Base-by-base conservation (phyloP, 1,140 invertebrate genomes). In the Drosophila carrolli region DNA sequence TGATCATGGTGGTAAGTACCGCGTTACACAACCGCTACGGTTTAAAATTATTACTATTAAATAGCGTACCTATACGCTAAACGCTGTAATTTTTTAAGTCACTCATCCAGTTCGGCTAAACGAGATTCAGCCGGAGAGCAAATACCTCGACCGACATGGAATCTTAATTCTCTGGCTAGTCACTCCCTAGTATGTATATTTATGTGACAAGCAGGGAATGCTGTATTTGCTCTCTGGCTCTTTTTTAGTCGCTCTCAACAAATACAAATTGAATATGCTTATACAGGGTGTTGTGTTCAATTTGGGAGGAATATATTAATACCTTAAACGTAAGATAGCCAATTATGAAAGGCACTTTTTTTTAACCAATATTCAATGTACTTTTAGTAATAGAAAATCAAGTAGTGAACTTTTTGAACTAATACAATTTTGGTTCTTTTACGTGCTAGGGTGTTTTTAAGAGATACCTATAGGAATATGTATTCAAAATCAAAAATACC, bases 1-100 rank as follows among this genome's bases (percentile, higher is more conserved):
- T 86, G 83, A 88, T 88, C 11, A 86, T 86, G 83, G 75, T 83
- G 79, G 83, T 86, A 79, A 88, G 83, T 83, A 46, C 29, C 10
- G 5, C 41, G 44, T 53, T 62, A 37, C 50, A 57, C 48, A 58
- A 65, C 41, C 37, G 0, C 37, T 14, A 8, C 9, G 9, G 2
- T 32, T 6, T 16, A 5, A 40, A 5, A n/a, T n/a, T 14, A 29
- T 19, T 5, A 19, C 51, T 8, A 59, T 32, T 1, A 38, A 41
- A 32, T 53, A 29, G 47, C n/a, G 29, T 60, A n/a, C 4, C 38
- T 37, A 29, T 40, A 66, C n/a, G 23, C 40, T 62, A 73, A 47
- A 6, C 35, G 23, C 57, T 48, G 47, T 51, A 57, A 65, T 65
- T 56, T 47, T 41, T 11, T 37, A 63, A 56, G 56, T 47, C 56